Conservation (phyloP, 2,113 vertebrate genomes). For the Nesoenas mayeri region DNA sequence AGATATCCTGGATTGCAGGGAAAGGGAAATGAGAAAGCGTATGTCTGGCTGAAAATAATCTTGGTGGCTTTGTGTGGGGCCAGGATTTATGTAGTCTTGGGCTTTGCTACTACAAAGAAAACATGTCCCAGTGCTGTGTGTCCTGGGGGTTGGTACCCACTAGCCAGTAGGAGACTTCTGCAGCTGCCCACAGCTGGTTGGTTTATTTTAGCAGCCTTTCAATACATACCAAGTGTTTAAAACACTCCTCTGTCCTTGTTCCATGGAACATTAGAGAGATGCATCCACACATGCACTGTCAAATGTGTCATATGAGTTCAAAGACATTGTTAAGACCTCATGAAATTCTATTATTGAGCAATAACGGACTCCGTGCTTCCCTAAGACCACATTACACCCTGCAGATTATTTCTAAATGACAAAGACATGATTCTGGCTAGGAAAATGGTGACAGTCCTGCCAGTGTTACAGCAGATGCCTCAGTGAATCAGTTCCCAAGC, state of each 20-base stretch:
- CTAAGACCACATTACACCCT: slow-evolving; percentile 38
- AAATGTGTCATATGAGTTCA: background rate
- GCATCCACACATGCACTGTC: background rate
- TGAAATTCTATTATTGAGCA: slow-evolving; percentile 38
- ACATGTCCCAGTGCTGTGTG: background rate
- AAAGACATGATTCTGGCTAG: slow-evolving; percentile 39
- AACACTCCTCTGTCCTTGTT: background rate
- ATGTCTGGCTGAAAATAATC: background rate
- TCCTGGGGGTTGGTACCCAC: background rate
- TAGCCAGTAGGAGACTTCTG: background rate
- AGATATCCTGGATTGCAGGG: background rate
- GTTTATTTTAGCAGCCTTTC: slow-evolving; percentile 23
- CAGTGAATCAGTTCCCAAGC: slow-evolving; percentile 57
- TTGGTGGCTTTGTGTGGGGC: background rate
- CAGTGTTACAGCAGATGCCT: slow-evolving; percentile 60
- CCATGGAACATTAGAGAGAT: background rate
- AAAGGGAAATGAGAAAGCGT: background rate
- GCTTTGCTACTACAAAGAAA: background rate
- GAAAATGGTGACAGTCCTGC: slow-evolving; percentile 40
- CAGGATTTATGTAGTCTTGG: background rate
- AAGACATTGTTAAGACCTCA: slow-evolving; percentile 24
- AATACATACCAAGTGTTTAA: background rate
- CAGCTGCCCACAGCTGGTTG: background rate
- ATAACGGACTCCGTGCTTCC: slow-evolving; percentile 41
- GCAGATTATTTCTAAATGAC: slow-evolving; percentile 55